Base-by-base conservation (phyloP, 1,140 invertebrate species). In the Radopholus similis region DNA sequence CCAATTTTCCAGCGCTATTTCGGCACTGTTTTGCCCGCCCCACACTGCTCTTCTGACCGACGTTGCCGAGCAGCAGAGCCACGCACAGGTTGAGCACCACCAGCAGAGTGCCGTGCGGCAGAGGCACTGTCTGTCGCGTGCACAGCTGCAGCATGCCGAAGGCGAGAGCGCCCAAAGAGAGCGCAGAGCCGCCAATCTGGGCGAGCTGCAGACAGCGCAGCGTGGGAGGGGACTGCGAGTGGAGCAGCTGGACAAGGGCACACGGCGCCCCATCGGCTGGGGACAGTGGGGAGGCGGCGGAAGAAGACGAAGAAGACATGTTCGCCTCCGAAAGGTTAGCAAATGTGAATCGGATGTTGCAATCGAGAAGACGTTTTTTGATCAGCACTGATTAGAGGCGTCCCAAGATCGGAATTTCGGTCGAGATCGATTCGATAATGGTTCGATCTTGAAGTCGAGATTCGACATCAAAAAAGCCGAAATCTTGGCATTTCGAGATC, bases 51-150 rank as follows among this genome's bases (percentile, higher is more conserved):
- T 40, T 0, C 18, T 47, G 18, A 60, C 69, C 69, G 53, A 71
- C 40, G 37, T 71, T 73, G 34, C 56, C 71, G 55, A 73, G 40
- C 9, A 71, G 28, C 13, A 71, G 44, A 18, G 69, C 53, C 5
- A 49, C 18, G 37, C 38, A 73, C 34, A 71, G 34, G 40, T 30
- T 65, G 30, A 65, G 13, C 32, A 71, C 23, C 32, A 72, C 21
- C 28, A 72, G 32, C 18, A 30, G 47, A 13, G 30, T 28, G 15
- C 42, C 49, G 9, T 57, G 26, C 28, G 71, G 23, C 18, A 73
- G 64, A 23, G 30, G 34, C 21, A 38, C 59, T 15, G 21, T 34
- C 21, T 32, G 44, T 18, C 28, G 40, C 8, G 30, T 64, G 28
- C 34, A 64, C 35, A 71, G 54, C 13, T 44, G 55, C 28, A 71